phyloP scores from a whole-genome alignment of 2,113 vertebrate genomes.

The Microtus oregoni region DNA sequence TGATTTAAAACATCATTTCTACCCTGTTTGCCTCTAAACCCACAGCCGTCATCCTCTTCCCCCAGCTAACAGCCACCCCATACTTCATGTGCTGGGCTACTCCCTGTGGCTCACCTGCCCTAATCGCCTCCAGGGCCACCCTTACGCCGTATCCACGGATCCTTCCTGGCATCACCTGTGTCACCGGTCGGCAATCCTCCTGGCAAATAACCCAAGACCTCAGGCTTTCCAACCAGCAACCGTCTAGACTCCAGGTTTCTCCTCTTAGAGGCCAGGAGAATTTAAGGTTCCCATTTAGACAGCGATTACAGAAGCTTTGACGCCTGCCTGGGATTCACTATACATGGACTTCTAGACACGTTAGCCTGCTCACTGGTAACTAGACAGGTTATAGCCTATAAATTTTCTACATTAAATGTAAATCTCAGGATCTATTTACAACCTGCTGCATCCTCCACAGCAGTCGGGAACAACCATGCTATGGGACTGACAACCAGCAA shows the following conservation, averaged over 20 bases:
- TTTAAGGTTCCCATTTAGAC: constrained; percentile 22
- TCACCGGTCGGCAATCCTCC: background rate
- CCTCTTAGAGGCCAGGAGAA: constrained; percentile 5
- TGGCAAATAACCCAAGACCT: background rate
- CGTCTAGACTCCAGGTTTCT: background rate
- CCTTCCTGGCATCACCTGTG: background rate
- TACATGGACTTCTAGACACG: background rate
- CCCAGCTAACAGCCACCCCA: background rate
- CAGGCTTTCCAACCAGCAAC: background rate
- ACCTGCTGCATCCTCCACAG: background rate
- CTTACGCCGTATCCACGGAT: background rate
- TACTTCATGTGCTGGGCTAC: background rate
- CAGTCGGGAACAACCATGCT: background rate
- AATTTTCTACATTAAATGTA: background rate
- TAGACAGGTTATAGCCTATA: background rate
- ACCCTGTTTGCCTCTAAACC: background rate
- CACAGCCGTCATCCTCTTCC: background rate
- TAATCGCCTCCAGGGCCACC: background rate
- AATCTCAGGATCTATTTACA: background rate
- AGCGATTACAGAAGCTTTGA: background rate
- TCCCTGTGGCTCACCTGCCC: background rate
- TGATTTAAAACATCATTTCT: constrained; percentile 39
- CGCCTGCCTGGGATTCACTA: background rate
- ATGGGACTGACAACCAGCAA: background rate
- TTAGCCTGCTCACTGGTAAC: background rate